Conservation (phyloP, 2,113 vertebrate genomes). For the Hyaena hyaena region DNA sequence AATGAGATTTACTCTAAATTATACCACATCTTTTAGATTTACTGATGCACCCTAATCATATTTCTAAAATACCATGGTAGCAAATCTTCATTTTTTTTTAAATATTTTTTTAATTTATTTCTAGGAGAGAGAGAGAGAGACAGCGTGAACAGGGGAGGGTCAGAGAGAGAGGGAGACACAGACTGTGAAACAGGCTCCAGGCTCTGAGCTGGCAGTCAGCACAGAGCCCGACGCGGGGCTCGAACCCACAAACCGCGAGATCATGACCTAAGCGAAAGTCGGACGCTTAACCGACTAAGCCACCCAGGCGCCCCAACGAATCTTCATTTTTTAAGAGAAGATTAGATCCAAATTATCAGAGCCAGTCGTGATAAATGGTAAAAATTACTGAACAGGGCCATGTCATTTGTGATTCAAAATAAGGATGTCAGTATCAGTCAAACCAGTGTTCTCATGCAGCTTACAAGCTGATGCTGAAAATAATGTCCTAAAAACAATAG, state of each 20-base stretch:
- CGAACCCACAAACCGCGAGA: too few species aligned
- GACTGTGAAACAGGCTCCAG: too few species aligned
- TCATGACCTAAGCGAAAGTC: too few species aligned
- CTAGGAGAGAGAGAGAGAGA: too few species aligned
- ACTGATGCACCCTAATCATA: not conserved
- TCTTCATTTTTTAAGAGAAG: slow-evolving; percentile 3
- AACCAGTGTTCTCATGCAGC: not conserved
- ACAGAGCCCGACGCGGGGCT: too few species aligned
- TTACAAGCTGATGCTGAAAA: slow-evolving; percentile 3
- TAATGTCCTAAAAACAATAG: not conserved
- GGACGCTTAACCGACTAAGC: too few species aligned
- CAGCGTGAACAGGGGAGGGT: too few species aligned
- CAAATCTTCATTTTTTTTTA: not conserved
- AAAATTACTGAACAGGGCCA: not conserved
- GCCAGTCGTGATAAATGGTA: not conserved
- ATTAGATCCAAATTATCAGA: not conserved
- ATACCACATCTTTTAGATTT: not conserved
- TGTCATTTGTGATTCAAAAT: not conserved
- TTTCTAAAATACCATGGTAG: not conserved
- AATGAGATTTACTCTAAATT: not conserved
- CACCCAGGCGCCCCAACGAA: too few species aligned
- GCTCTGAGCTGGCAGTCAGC: too few species aligned
- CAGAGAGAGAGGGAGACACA: too few species aligned
- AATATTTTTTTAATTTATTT: too few species aligned
- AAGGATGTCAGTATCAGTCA: not conserved